Percentiles rank a stretch among this genome's conserved stretches.
Conservation (phyloP, 1,140 invertebrate genomes). For the Aphis gossypii region DNA sequence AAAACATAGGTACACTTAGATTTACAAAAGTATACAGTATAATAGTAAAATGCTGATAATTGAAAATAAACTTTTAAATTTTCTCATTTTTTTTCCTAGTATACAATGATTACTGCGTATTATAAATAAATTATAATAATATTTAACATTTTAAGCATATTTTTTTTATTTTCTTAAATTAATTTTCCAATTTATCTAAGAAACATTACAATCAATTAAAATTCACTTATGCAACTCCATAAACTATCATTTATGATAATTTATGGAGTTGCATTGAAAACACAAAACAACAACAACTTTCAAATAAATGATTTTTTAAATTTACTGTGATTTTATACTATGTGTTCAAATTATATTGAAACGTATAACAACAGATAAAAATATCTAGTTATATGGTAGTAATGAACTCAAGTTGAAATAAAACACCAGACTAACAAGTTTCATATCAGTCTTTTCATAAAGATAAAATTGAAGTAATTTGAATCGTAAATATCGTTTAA, state of each 20-base stretch:
- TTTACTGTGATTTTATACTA: background rate
- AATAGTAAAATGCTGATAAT: background rate
- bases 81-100: background rate
- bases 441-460: background rate
- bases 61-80: background rate
- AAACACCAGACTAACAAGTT: background rate
- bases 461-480: background rate
- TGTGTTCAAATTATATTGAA: background rate
- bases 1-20: background rate
- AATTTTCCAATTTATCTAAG: background rate
- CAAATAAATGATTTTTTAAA: background rate
- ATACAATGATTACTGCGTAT: background rate
- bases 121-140: background rate
- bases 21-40: background rate
- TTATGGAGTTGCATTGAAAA: no score
- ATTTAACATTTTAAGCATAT: background rate
- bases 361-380: background rate
- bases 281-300: background rate
- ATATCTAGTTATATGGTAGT: background rate
- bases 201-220: background rate
- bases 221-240: background rate
- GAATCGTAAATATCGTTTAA: background rate
- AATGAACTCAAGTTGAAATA: background rate
- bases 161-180: slow-evolving; percentile 13
- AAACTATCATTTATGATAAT: background rate